Evolutionary conservation across 2,888 invertebrate genomes (phyloP).

Genomic region (Nineta flava): DNA sequence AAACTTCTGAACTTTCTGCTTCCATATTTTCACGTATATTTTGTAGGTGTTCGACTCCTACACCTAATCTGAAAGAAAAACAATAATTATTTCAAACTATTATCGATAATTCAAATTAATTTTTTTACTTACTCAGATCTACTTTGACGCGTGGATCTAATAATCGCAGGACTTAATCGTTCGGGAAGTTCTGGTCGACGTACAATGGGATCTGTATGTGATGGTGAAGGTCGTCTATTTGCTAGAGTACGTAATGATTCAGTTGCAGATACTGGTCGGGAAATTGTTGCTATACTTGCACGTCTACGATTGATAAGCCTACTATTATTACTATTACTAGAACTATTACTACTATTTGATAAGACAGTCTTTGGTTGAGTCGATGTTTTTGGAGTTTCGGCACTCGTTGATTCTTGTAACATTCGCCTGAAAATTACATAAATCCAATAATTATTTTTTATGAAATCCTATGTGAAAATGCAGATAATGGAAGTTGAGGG

Average conservation of each 20-base stretch:
- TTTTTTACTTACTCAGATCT: constrained; percentile 14
- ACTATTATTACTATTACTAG: constrained; percentile 10
- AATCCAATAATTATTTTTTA: neutral
- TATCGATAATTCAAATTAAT: too few relatives aligned
- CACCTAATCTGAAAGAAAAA: constrained; percentile 20
- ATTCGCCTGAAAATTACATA: constrained; percentile 17
- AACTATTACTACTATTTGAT: constrained; percentile 11
- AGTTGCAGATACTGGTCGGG: constrained; percentile 23
- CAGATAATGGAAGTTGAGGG: too few relatives aligned
- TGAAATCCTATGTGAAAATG: too few relatives aligned
- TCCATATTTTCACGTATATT: constrained; percentile 24
- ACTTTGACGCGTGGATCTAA: neutral
- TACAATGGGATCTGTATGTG: neutral
- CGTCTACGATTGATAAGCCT: constrained; percentile 28
- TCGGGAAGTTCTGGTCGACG: constrained; percentile 2
- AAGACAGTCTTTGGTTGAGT: neutral
- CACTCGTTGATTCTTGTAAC: constrained; percentile 20
- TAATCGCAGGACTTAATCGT: neutral
- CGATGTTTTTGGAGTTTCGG: constrained; percentile 12
- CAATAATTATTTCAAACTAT: too few relatives aligned
- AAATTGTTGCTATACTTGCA: constrained; percentile 36
- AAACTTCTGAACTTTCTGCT: constrained; percentile 10
- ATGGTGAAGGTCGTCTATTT: neutral
- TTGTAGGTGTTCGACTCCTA: constrained; percentile 22
- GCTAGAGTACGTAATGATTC: neutral